A percentile compares a stretch with the other conserved stretches of the same genome.
Conservation (phyloP, 2,888 invertebrate species). For the Lamellibrachia satsuma region DNA sequence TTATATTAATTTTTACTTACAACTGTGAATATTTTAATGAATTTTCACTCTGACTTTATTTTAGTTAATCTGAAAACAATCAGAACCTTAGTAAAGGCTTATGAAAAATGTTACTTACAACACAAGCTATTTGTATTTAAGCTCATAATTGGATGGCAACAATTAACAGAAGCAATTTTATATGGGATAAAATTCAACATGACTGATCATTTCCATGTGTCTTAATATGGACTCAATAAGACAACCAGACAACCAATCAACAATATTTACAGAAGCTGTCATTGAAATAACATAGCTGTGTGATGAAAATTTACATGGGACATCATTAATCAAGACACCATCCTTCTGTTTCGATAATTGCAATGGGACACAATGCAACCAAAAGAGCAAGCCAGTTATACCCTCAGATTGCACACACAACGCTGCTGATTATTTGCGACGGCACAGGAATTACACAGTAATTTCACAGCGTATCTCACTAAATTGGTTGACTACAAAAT, state of each 20-base stretch:
- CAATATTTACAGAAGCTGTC: neutral
- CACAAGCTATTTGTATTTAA: neutral
- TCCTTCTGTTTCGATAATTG: constrained; percentile 13
- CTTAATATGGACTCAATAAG: neutral
- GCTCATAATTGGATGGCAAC: neutral
- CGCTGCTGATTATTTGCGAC: neutral
- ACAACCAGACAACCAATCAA: neutral
- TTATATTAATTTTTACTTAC: neutral
- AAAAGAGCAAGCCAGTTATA: neutral
- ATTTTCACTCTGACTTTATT: neutral
- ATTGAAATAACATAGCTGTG: neutral
- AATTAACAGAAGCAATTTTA: constrained; percentile 6
- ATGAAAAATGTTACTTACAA: neutral
- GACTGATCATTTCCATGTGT: neutral
- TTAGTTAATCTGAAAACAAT: neutral
- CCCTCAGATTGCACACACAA: neutral
- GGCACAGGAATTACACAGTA: neutral
- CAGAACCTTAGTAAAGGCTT: neutral
- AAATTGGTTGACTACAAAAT: constrained; percentile 12
- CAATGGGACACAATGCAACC: constrained; percentile 17
- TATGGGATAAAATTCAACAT: neutral
- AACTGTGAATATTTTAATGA: neutral
- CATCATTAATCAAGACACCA: constrained; percentile 11
- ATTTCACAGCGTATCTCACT: neutral
- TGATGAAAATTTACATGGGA: neutral